Evolutionary conservation across 2,888 invertebrate genomes (phyloP), one percentile per base, ranked within the genome.

Genomic region (Drosophila limbata): DNA sequence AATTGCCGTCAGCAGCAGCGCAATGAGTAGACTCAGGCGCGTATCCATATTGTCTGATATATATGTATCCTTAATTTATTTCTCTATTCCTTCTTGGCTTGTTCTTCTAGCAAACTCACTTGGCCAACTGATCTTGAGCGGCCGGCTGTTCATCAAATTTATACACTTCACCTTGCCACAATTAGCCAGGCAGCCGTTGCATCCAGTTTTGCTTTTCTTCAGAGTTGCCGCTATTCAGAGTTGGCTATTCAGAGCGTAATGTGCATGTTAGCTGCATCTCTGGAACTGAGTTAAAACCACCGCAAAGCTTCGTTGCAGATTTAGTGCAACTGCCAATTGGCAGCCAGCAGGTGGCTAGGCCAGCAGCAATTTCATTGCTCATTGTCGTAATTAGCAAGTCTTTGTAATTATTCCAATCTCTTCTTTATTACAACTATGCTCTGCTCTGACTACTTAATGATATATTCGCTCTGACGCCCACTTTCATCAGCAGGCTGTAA

Each of bases 291-390:
- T 44, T 48, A 56, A 67, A 65, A 42, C 61, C 39, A 17, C 82
- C 69, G 79, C 85, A 90, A 81, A 86, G 91, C 91, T 88, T 91
- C 88, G 89, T 70, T 91, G 91, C 88, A 83, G 90, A 91, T 91
- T 90, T 89, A 84, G 91, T 83, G 84, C 91, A 91, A 84, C 77
- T 77, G 72, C 51, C 42, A 91, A 84, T 78, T 77, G 72, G 51
- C 42, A 59, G 68, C 61, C 53, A 56, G 40, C 61, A 64, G 64
- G 61, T 55, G 51, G 64, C 61, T 60, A 77, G 65, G 66, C 25
- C 25, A 25, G 25, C 25, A 25, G 25, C 69, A 85, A 69, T 85
- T 85, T 81, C 77, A 76, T 70, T 73, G 75, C 72, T 82, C 75
- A 82, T 84, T 84, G 87, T 78, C 73, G 79, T 84, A 85, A 85